These are phyloP conservation scores for Castor canadensis DNA, from an alignment of 2,113 vertebrate species.

Conservation along the genomic window DNA sequence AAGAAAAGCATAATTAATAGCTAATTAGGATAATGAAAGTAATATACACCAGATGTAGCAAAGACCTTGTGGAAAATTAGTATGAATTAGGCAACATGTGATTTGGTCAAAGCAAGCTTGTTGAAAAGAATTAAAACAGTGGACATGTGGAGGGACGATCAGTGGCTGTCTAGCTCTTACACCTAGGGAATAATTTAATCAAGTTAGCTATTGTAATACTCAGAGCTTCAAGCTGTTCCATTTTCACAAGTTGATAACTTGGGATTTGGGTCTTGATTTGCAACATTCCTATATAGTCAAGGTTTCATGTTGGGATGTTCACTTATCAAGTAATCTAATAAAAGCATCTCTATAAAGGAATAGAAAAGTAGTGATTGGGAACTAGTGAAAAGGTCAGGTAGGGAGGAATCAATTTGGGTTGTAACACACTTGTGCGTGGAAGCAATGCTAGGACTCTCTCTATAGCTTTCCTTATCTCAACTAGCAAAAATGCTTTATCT, in stretches of 20 bases:
- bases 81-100: constrained; percentile 81
- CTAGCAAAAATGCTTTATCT: too few species aligned
- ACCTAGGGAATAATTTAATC: constrained; percentile 83
- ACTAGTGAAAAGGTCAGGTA: too few species aligned
- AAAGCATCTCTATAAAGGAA: constrained; percentile 16
- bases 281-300: constrained; percentile 72
- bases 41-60: constrained; percentile 86
- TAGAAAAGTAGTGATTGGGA: too few species aligned
- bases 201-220: constrained; percentile 81
- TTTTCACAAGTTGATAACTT: constrained; percentile 79
- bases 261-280: constrained; percentile 75
- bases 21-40: constrained; percentile 86
- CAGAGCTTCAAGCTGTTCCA: constrained; percentile 83
- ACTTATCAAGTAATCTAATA: constrained; percentile 63
- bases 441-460: too few species aligned
- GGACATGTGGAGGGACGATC: constrained; percentile 82
- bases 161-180: constrained; percentile 69
- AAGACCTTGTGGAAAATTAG: constrained; percentile 85
- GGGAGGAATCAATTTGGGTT: too few species aligned
- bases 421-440: too few species aligned
- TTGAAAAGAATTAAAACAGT: constrained; percentile 81
- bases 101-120: constrained; percentile 82
- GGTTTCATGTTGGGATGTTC: constrained; percentile 62
- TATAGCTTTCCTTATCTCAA: too few species aligned
- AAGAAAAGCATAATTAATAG: constrained; percentile 87